phyloP scores from a whole-genome alignment of 2,888 invertebrate species.

The Melieria picta region DNA sequence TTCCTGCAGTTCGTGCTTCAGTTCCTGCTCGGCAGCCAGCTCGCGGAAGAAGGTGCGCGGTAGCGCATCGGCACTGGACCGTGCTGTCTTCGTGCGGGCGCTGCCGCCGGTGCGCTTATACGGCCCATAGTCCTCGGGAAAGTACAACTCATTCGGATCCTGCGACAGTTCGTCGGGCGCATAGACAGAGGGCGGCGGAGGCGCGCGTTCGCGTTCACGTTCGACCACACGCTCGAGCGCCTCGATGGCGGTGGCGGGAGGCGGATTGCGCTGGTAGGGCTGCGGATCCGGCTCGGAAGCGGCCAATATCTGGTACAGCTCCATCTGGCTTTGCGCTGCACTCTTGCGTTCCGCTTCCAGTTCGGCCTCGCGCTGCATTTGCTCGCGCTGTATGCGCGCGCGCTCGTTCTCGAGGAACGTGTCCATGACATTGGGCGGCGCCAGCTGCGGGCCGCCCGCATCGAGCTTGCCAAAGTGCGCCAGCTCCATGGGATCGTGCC shows the following conservation, averaged over 20 bases:
- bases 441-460: constrained; percentile 45
- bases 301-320: constrained; percentile 61
- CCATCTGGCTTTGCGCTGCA: constrained; percentile 56
- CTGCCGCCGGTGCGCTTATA: constrained; percentile 51
- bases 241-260: constrained; percentile 35
- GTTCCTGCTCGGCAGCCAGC: constrained; percentile 52
- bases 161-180: constrained; percentile 53
- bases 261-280: constrained; percentile 54
- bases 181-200: constrained; percentile 44
- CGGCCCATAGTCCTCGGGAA: constrained; percentile 54
- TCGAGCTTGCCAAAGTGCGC: constrained; percentile 56
- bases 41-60: constrained; percentile 56
- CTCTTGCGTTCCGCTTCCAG: constrained; percentile 52
- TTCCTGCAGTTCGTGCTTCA: constrained; percentile 39
- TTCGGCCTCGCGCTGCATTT: constrained; percentile 47
- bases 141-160: constrained; percentile 55
- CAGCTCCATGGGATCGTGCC: constrained; percentile 57
- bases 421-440: constrained; percentile 55
- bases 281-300: constrained; percentile 62
- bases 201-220: constrained; percentile 44
- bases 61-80: background rate
- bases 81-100: constrained; percentile 29
- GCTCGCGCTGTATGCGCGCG: constrained; percentile 52
- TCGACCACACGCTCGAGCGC: constrained; percentile 48
- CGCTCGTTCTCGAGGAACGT: constrained; percentile 55